Evolutionary conservation across 2,113 vertebrate genomes (phyloP).

Genomic region (Platycercus adscitus): DNA sequence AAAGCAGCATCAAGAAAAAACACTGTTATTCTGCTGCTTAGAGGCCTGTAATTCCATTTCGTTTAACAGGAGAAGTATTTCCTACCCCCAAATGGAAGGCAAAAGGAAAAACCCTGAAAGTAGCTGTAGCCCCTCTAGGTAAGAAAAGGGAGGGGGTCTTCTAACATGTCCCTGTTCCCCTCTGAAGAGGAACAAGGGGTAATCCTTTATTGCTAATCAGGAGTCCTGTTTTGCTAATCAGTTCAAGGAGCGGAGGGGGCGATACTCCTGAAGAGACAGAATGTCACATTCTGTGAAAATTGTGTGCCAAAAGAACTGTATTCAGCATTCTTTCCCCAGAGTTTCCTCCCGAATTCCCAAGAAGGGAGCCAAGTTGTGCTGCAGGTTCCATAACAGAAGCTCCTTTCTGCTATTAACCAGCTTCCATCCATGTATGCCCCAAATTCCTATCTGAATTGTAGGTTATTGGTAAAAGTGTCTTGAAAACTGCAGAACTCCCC

Average conservation of each 20-base stretch:
- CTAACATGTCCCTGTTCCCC: background rate
- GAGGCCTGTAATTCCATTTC: background rate
- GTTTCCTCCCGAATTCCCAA: background rate
- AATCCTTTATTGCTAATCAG: background rate
- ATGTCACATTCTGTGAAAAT: background rate
- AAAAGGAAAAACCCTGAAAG: background rate
- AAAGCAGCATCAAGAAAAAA: background rate
- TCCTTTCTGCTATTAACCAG: constrained; percentile 31
- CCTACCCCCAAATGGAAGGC: background rate
- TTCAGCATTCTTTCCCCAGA: background rate
- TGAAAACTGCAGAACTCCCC: background rate
- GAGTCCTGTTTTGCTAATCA: background rate
- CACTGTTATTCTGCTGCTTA: constrained; percentile 2
- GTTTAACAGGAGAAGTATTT: background rate
- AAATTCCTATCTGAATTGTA: background rate
- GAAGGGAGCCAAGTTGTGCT: background rate
- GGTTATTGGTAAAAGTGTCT: background rate
- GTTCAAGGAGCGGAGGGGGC: background rate
- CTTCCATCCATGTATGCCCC: background rate
- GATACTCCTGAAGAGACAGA: background rate
- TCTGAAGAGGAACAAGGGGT: background rate
- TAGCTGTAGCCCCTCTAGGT: background rate
- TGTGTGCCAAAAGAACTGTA: constrained; percentile 57
- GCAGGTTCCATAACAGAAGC: background rate
- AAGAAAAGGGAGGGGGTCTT: background rate